These are phyloP conservation scores for Podarcis raffonei DNA, from an alignment of 2,113 vertebrate species.

Conservation along the genomic window DNA sequence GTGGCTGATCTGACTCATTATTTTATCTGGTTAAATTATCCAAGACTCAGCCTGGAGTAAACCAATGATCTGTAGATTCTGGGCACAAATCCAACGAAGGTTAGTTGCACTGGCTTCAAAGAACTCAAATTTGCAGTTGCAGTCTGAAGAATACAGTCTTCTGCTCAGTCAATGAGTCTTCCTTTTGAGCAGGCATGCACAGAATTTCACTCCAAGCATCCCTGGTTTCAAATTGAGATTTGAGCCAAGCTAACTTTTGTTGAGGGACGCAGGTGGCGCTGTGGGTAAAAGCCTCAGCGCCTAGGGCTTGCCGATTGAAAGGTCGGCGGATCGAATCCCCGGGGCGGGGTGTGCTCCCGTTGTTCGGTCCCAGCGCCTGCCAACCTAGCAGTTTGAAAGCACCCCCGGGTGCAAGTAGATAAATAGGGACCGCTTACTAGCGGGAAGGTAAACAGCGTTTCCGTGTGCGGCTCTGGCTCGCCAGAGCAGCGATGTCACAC, in stretches of 20 bases:
- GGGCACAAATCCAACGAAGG: not conserved
- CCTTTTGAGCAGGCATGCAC: not conserved
- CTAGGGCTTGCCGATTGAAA: too few species aligned
- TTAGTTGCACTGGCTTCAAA: not conserved
- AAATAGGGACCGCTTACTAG: too few species aligned
- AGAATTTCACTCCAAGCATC: not conserved
- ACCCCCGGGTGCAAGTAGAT: too few species aligned
- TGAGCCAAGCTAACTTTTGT: not conserved
- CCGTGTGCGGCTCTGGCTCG: too few species aligned
- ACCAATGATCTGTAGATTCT: not conserved
- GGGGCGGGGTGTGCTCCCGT: too few species aligned
- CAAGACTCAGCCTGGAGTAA: not conserved
- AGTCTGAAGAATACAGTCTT: not conserved
- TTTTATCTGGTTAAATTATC: not conserved
- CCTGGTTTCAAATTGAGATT: not conserved
- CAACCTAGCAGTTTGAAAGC: too few species aligned
- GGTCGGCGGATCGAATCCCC: too few species aligned
- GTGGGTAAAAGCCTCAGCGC: too few species aligned
- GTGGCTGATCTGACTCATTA: not conserved
- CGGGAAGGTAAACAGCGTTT: too few species aligned
- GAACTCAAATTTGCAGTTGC: not conserved
- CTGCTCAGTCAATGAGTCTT: not conserved
- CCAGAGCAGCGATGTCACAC: too few species aligned
- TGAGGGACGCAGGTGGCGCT: too few species aligned
- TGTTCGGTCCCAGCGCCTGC: too few species aligned